A percentile compares a stretch with the other conserved stretches of the same genome.
phyloP scores from a whole-genome alignment of 2,113 vertebrate species.

The Acanthochromis polyacanthus region DNA sequence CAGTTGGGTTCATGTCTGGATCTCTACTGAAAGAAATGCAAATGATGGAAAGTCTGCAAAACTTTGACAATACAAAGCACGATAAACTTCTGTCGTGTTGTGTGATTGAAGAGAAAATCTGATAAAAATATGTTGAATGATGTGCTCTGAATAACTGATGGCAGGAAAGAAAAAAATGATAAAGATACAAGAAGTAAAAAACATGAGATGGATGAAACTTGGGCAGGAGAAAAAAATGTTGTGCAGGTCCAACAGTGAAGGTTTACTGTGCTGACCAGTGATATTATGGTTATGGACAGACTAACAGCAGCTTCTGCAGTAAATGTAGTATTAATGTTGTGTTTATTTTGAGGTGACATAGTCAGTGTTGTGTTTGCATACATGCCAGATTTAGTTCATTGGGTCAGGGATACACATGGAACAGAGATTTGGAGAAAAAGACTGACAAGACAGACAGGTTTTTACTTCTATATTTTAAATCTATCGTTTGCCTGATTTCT shows the following conservation, averaged over 20 bases:
- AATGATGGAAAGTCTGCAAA: constrained; percentile 37
- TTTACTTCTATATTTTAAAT: too few relatives aligned
- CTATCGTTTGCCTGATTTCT: too few relatives aligned
- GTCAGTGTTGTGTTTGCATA: too few relatives aligned
- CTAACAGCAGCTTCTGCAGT: not conserved
- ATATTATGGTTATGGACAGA: too few relatives aligned
- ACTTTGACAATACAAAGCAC: not conserved
- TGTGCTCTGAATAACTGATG: not conserved
- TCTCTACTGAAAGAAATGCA: constrained; percentile 44
- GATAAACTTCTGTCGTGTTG: not conserved
- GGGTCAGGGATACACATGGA: too few relatives aligned
- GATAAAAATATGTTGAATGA: not conserved
- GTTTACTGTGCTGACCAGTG: not conserved
- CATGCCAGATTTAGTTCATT: too few relatives aligned
- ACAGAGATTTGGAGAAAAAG: too few relatives aligned
- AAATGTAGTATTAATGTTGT: too few relatives aligned
- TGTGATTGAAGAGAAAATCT: not conserved
- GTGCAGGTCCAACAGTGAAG: not conserved
- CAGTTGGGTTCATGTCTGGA: constrained; percentile 37
- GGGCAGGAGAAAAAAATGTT: not conserved
- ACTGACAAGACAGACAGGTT: too few relatives aligned
- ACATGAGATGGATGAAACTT: not conserved
- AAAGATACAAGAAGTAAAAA: not conserved
- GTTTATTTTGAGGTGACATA: too few relatives aligned
- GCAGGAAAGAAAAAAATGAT: not conserved